phyloP scores from a whole-genome alignment of 2,113 vertebrate species.

The Podarcis cretensis region DNA sequence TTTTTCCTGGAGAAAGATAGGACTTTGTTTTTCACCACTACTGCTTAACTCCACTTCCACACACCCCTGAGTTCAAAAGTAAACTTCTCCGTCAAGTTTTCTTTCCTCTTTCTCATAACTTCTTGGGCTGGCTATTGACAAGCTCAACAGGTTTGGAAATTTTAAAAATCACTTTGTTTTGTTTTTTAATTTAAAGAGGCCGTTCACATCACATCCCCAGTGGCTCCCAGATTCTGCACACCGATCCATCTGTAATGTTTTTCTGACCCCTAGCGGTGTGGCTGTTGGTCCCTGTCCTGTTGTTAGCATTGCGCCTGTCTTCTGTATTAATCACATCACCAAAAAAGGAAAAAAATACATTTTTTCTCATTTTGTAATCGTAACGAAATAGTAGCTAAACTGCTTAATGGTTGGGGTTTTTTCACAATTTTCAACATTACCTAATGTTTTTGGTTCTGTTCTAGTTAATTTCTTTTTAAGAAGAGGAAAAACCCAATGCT shows the following conservation, averaged over 20 bases:
- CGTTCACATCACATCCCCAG: background rate
- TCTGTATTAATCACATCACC: conserved; percentile 75
- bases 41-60: conserved; percentile 45
- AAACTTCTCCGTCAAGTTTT: background rate
- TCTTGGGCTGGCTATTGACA: background rate
- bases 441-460: conserved; percentile 77
- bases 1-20: background rate
- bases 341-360: conserved; percentile 64
- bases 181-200: conserved; percentile 34
- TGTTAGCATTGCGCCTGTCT: conserved; percentile 76
- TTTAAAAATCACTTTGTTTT: background rate
- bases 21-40: conserved; percentile 39
- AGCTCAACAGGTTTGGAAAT: conserved; percentile 24
- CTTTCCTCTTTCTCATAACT: background rate
- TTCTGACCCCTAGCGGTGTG: conserved; percentile 36
- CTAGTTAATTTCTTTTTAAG: conserved; percentile 76
- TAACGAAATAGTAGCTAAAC: conserved; percentile 83
- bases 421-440: conserved; percentile 84
- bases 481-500: conserved; percentile 65
- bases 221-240: conserved; percentile 24
- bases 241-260: conserved; percentile 34
- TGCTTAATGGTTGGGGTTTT: conserved; percentile 82
- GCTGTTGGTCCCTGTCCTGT: conserved; percentile 67
- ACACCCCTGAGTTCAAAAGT: background rate
- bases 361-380: conserved; percentile 80